These are phyloP conservation scores for Apocrypta bakeri DNA, from an alignment of 1,140 invertebrate species.

Conservation along the genomic window DNA sequence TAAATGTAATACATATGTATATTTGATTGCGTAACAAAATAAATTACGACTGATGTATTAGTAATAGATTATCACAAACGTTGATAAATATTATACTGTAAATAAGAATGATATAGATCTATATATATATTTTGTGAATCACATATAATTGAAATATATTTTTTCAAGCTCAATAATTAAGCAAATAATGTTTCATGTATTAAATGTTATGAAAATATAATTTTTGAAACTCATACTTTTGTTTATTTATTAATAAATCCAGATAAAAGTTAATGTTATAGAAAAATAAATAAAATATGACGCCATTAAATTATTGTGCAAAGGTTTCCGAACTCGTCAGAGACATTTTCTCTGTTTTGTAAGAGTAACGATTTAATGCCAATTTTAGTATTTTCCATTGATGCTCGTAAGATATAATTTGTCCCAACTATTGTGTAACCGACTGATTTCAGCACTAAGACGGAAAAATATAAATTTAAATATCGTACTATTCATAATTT, in stretches of 20 bases:
- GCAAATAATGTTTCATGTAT: no score
- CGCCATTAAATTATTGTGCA: slow-evolving; percentile 49
- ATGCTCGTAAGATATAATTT: slow-evolving; percentile 6
- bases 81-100: slow-evolving; percentile 22
- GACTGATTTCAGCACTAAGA: neutral
- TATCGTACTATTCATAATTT: neutral
- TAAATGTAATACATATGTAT: neutral
- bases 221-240: neutral
- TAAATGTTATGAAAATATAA: neutral
- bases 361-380: slow-evolving; percentile 51
- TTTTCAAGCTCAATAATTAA: neutral
- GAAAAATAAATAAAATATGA: slow-evolving; percentile 45
- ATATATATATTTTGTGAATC: slow-evolving; percentile 47
- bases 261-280: neutral
- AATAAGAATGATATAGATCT: slow-evolving; percentile 39
- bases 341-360: slow-evolving; percentile 57
- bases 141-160: neutral
- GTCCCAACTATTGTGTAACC: neutral
- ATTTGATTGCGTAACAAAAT: neutral
- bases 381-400: slow-evolving; percentile 43
- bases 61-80: neutral
- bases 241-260: neutral
- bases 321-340: slow-evolving; percentile 46
- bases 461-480: slow-evolving; percentile 2
- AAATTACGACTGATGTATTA: slow-evolving; percentile 28